phyloP scores from a whole-genome alignment of 2,113 vertebrate genomes.

The Crotalus tigris region DNA sequence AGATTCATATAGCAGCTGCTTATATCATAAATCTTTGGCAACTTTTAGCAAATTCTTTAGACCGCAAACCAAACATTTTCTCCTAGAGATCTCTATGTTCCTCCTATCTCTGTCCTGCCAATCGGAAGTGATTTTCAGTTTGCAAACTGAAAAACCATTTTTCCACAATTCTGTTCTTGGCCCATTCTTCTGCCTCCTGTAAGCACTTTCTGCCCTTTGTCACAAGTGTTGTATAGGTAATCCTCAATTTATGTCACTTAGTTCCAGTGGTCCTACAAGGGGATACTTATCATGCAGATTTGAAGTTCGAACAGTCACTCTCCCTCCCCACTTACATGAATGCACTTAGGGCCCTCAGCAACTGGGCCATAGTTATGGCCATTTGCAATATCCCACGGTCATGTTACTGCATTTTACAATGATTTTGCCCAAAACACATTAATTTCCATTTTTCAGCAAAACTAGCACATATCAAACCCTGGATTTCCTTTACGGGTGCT shows the following conservation, averaged over 20 bases:
- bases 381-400: background rate
- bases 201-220: background rate
- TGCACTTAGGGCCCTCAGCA: background rate
- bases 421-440: background rate
- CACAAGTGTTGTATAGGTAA: background rate
- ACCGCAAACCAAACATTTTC: background rate
- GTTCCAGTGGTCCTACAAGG: background rate
- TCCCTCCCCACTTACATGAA: background rate
- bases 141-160: background rate
- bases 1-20: background rate
- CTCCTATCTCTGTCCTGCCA: background rate
- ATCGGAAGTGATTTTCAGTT: background rate
- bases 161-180: background rate
- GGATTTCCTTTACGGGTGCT: too few species aligned
- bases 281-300: background rate
- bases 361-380: background rate
- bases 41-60: background rate
- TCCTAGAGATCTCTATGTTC: background rate
- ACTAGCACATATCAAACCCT: background rate
- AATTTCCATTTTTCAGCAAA: background rate
- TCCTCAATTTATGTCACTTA: background rate
- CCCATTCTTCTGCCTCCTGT: background rate
- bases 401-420: background rate
- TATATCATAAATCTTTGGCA: background rate
- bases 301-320: background rate